Conservation (phyloP, 2,113 vertebrate species). For the Hiodon tergisus region DNA sequence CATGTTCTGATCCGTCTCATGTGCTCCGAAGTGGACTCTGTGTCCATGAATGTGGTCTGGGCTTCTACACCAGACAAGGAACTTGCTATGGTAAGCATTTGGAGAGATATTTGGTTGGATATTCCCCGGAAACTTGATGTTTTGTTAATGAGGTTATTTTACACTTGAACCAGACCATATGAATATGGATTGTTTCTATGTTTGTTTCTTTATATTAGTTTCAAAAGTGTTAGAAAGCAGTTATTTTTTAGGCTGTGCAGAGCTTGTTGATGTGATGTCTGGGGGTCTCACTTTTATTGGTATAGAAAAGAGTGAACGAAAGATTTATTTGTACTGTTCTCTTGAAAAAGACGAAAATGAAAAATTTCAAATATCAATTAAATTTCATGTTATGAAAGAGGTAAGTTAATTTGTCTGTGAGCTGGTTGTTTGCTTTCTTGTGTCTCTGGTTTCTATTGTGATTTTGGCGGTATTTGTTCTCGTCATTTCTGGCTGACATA, state of each 20-base stretch:
- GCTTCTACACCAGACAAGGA: constrained; percentile 67
- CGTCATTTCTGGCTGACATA: neutral
- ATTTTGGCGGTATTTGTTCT: neutral
- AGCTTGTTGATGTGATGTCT: neutral
- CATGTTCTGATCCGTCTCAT: constrained; percentile 61
- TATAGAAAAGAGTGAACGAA: neutral
- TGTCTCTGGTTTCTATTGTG: constrained; percentile 1
- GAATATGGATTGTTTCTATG: constrained; percentile 51
- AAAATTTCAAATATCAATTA: no score
- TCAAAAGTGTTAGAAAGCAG: neutral
- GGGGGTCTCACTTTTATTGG: neutral
- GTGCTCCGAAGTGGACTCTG: constrained; percentile 70
- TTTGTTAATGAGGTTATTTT: neutral
- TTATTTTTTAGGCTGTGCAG: neutral
- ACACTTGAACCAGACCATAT: constrained; percentile 21
- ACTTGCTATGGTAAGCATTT: constrained; percentile 68
- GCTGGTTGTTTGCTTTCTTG: neutral
- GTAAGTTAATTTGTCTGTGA: neutral
- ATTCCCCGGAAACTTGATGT: neutral
- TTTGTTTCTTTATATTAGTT: neutral
- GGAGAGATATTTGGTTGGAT: no score
- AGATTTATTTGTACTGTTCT: neutral
- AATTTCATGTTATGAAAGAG: neutral
- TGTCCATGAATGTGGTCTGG: constrained; percentile 61
- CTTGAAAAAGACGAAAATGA: no score